Evolutionary conservation across 2,113 vertebrate genomes (phyloP).

Genomic region (Colaptes auratus): DNA sequence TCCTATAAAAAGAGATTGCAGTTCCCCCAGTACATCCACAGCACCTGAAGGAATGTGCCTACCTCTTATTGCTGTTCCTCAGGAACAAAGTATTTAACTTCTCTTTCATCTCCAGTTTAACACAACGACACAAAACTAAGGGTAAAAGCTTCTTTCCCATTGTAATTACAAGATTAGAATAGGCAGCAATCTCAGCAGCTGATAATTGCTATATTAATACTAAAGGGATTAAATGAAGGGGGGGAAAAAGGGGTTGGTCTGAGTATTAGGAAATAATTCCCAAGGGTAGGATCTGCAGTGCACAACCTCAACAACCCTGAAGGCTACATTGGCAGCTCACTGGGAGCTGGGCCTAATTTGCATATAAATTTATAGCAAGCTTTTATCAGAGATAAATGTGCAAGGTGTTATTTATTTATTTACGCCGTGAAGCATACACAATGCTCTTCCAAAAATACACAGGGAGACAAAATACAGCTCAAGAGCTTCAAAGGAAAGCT

Average conservation of each 20-base stretch:
- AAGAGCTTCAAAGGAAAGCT: slow-evolving; percentile 15
- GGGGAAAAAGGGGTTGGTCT: neutral
- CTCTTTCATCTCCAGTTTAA: neutral
- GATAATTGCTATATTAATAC: slow-evolving; percentile 4
- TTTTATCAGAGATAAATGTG: neutral
- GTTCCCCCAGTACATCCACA: neutral
- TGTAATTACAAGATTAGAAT: slow-evolving; percentile 19
- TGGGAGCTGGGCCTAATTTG: neutral
- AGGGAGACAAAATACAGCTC: neutral
- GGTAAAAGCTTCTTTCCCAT: neutral
- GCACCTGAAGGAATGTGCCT: neutral
- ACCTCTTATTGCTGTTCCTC: neutral
- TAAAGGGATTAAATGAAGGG: neutral
- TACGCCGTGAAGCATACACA: neutral
- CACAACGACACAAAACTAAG: neutral
- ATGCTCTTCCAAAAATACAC: neutral
- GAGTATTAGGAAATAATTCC: neutral
- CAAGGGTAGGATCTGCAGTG: neutral
- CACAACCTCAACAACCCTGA: neutral
- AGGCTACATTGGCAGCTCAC: neutral
- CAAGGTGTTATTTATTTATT: slow-evolving; percentile 23
- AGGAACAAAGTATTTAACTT: neutral
- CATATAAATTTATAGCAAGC: neutral
- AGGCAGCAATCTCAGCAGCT: neutral
- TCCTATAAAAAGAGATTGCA: neutral